phyloP scores from a whole-genome alignment of 2,113 vertebrate species.

The Apteryx owenii region DNA sequence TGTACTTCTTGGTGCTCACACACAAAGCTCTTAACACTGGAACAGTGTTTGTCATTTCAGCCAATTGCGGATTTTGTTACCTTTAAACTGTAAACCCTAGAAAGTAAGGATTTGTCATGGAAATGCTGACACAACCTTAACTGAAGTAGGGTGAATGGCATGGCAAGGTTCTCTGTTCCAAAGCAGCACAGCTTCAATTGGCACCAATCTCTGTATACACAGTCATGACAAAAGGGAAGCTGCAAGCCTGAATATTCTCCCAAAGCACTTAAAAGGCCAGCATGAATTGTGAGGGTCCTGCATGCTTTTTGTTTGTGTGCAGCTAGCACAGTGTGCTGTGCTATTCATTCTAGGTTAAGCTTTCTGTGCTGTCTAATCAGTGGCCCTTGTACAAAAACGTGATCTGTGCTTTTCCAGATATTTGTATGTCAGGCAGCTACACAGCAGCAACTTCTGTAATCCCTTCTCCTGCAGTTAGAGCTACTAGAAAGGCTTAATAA shows the following conservation, averaged over 20 bases:
- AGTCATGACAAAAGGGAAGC: constrained; percentile 48
- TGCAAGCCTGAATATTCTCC: not conserved
- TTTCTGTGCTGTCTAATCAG: constrained; percentile 74
- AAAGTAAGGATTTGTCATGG: constrained; percentile 60
- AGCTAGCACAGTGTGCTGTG: constrained; percentile 24
- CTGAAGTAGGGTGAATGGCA: not conserved
- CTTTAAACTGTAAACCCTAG: constrained; percentile 51
- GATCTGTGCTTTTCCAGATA: constrained; percentile 80
- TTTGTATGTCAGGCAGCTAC: constrained; percentile 83
- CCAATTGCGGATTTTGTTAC: constrained; percentile 14
- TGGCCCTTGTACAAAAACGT: constrained; percentile 73
- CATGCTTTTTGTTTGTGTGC: constrained; percentile 59
- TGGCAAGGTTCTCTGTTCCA: not conserved
- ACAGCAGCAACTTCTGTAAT: constrained; percentile 88
- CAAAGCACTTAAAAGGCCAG: constrained; percentile 61
- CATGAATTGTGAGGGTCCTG: constrained; percentile 45
- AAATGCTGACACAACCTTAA: constrained; percentile 60
- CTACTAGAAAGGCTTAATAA: constrained; percentile 96
- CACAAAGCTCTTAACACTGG: not conserved
- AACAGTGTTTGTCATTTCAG: constrained; percentile 6
- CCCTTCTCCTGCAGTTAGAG: constrained; percentile 87
- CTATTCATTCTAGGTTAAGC: constrained; percentile 78
- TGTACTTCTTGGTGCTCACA: not conserved
- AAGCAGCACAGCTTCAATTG: constrained; percentile 13
- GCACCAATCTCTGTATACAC: not conserved